Conservation (phyloP, 2,888 invertebrate genomes). For the Drosophila subquinaria region DNA sequence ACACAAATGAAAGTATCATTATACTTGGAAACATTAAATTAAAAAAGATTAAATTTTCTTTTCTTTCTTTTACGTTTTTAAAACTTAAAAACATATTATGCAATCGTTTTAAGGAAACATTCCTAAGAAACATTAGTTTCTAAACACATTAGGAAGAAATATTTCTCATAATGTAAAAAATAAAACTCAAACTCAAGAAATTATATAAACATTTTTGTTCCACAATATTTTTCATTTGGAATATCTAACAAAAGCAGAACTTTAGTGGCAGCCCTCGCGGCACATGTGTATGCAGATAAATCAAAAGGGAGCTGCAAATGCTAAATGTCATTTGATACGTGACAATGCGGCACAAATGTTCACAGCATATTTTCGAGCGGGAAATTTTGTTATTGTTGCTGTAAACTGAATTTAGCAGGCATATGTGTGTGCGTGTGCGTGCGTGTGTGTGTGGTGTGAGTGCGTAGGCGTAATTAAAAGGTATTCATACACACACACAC, state of each 20-base stretch:
- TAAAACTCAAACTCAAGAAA: background rate
- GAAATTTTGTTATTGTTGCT: slow-evolving; percentile 5
- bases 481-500: background rate
- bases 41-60: too few relatives aligned
- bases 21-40: too few relatives aligned
- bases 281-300: slow-evolving; percentile 27
- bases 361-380: slow-evolving; percentile 23
- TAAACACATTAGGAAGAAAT: too few relatives aligned
- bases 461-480: slow-evolving; percentile 47
- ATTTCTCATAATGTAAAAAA: background rate
- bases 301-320: slow-evolving; percentile 39
- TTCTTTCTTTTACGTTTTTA: too few relatives aligned
- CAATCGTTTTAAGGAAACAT: too few relatives aligned
- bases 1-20: too few relatives aligned
- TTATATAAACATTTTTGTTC: background rate
- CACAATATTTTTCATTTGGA: too few relatives aligned
- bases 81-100: too few relatives aligned
- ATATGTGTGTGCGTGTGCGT: background rate
- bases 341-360: slow-evolving; percentile 33
- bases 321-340: slow-evolving; percentile 46
- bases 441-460: slow-evolving; percentile 3
- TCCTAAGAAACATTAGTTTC: too few relatives aligned
- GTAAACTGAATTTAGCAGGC: slow-evolving; percentile 3
- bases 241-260: background rate
- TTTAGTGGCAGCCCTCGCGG: slow-evolving; percentile 1